These are phyloP conservation scores for Etheostoma cragini DNA, from an alignment of 2,113 vertebrate genomes.

Conservation along the genomic window DNA sequence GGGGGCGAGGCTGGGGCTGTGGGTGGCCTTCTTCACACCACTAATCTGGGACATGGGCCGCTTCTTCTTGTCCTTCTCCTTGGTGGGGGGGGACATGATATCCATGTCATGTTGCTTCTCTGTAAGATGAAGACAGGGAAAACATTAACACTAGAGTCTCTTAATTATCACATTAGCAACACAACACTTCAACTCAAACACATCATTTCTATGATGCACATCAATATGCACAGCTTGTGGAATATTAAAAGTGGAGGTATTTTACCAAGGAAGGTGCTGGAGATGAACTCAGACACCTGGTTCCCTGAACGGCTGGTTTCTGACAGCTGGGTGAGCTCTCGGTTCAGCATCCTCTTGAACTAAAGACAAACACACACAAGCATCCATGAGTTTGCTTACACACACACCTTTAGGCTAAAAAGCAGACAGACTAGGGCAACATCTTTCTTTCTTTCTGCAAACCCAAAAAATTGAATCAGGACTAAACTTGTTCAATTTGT, in stretches of 20 bases:
- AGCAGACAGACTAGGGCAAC: not conserved
- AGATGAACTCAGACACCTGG: slow-evolving; percentile 96
- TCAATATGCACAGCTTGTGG: not conserved
- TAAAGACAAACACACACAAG: slow-evolving; percentile 59
- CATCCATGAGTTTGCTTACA: slow-evolving; percentile 19
- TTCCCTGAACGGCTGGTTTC: slow-evolving; percentile 95
- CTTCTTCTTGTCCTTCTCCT: slow-evolving; percentile 89
- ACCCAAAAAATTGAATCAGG: not conserved
- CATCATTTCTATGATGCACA: not conserved
- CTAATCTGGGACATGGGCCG: slow-evolving; percentile 91
- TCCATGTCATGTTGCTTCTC: slow-evolving; percentile 96
- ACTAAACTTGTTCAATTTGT: not conserved
- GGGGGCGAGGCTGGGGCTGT: slow-evolving; percentile 80
- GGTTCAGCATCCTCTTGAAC: slow-evolving; percentile 96
- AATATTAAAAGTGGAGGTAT: not conserved
- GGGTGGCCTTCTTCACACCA: slow-evolving; percentile 85
- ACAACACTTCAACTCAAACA: too few species aligned
- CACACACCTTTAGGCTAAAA: not conserved
- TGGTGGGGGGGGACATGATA: slow-evolving; percentile 82
- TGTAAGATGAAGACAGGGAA: slow-evolving; percentile 64
- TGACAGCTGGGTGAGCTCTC: slow-evolving; percentile 92
- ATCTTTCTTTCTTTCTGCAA: not conserved
- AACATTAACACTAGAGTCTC: not conserved
- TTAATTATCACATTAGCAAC: not conserved
- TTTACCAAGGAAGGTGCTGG: slow-evolving; percentile 91